Base-by-base conservation (phyloP, 2,888 invertebrate species). In the Spatulosminthurus flaviceps region DNA sequence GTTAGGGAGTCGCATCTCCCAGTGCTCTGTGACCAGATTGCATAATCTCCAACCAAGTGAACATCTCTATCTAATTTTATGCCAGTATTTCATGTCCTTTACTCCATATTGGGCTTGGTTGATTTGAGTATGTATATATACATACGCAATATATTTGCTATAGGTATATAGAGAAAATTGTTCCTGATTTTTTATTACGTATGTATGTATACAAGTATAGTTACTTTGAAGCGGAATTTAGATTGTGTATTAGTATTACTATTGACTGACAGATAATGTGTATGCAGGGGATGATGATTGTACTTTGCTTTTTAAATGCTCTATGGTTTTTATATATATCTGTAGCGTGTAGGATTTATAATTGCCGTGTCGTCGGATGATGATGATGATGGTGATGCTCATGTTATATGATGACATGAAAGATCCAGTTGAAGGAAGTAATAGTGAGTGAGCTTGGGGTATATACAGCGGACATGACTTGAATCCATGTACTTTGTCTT, bases 261-360 rank as follows among this genome's bases (percentile, higher is more conserved):
- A n/a, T n/a, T n/a, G n/a, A n/a, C 34, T 34, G 34, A 34, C 34
- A 34, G 9, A 34, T n/a, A n/a, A n/a, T n/a, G n/a, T n/a, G 34
- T 34, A 34, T 9, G 16, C 51, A 51, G 51, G 16, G 51, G 51
- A 19, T 51, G 51, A 51, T 4, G 51, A 51, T 51, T 51, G 51
- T 51, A 16, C 51, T 51, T 13, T 16, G 16, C 34, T 7, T 7
- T 34, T 34, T n/a, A n/a, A 34, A 19, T 51, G 51, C 51, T 19
- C n/a, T 19, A 51, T 19, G 21, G 21, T 70, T 72, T 26, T 72
- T 26, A 51, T 51, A 22, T 43, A n/a, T n/a, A n/a, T n/a, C n/a
- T n/a, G n/a, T n/a, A 51, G 72, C 51, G 72, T 72, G 72, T 24
- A 51, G 72, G 60, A 72, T 72, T 72, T 51, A 72, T 51, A 72